Base-by-base conservation (phyloP, 2,888 invertebrate species). In the Rapana venosa region DNA sequence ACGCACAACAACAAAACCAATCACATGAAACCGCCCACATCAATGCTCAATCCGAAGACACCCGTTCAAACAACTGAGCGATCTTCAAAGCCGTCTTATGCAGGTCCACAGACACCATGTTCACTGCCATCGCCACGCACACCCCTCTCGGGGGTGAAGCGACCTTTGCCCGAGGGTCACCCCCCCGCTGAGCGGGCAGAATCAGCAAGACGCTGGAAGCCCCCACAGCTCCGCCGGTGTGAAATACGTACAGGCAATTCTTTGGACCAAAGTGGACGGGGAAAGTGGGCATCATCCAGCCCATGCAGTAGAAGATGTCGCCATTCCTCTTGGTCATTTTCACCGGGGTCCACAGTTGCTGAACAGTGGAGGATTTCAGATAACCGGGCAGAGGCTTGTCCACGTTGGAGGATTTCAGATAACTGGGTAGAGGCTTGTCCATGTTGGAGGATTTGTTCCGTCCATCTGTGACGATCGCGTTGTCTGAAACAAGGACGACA, bases 211-310 rank as follows among this genome's bases (percentile, higher is more conserved):
- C 95, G 90, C 97, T 97, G 77, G 96, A 97, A 0, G 96, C 97
- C 15, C 97, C 97, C 5, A 97, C 95, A 36, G 97, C 97, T n/a
- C 96, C 97, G 1, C 97, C 97, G 26, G 97, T 96, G 94, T 97
- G 97, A 13, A 93, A 94, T 0, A 96, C 95, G 90, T 94, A 94
- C 91, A 93, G 94, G 61, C 92, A 91, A 79, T 94, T 94, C 17
- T 94, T 91, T 77, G 90, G 88, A 92, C 96, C 95, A 87, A 92
- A 95, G 26, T 95, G 94, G 90, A 94, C 94, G 47, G 95, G n/a
- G n/a, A n/a, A 91, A 35, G 95, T 93, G 6, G 95, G 94, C 0
- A 96, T 95, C 36, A 90, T 93, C 96, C 97, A 97, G 15, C 97
- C 97, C 94, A 97, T 94, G 26, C 96, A 97, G 93, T 96, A 96